Evolutionary conservation across 2,113 vertebrate species (phyloP).

Genomic region (Pterocles gutturalis): DNA sequence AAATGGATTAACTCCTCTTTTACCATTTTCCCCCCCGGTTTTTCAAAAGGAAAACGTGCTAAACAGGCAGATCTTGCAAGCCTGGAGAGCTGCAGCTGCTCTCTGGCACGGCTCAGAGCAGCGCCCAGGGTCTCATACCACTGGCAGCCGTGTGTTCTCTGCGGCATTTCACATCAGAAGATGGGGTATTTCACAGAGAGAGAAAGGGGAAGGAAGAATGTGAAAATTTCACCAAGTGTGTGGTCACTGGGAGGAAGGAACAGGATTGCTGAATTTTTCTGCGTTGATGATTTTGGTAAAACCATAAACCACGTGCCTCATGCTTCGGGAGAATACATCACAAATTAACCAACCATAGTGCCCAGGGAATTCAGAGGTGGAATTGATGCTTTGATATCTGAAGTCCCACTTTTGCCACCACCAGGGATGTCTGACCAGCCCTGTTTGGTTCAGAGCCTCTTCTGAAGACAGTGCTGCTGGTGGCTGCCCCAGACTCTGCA

Average conservation of each 20-base stretch:
- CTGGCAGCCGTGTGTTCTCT: background rate
- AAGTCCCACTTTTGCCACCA: background rate
- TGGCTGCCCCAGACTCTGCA: background rate
- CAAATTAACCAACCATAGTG: accelerated
- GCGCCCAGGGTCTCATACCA: accelerated
- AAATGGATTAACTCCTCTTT: background rate
- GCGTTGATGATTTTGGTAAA: background rate
- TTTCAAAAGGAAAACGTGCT: background rate
- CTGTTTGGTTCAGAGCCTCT: background rate
- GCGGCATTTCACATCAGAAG: accelerated
- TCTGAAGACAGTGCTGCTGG: background rate
- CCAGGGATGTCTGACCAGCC: background rate
- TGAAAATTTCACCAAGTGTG: background rate
- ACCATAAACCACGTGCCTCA: background rate
- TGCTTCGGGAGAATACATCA: background rate
- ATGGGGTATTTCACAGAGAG: background rate
- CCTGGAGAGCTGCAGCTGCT: background rate
- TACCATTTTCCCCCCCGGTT: accelerated
- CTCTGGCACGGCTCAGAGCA: accelerated
- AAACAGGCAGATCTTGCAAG: background rate
- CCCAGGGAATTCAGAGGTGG: background rate
- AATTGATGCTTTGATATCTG: background rate
- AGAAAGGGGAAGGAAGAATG: slow-evolving; percentile 26
- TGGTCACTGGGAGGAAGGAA: slow-evolving; percentile 43
- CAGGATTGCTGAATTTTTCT: background rate